Conservation (phyloP, 2,888 invertebrate genomes). For the Acleris laterana region DNA sequence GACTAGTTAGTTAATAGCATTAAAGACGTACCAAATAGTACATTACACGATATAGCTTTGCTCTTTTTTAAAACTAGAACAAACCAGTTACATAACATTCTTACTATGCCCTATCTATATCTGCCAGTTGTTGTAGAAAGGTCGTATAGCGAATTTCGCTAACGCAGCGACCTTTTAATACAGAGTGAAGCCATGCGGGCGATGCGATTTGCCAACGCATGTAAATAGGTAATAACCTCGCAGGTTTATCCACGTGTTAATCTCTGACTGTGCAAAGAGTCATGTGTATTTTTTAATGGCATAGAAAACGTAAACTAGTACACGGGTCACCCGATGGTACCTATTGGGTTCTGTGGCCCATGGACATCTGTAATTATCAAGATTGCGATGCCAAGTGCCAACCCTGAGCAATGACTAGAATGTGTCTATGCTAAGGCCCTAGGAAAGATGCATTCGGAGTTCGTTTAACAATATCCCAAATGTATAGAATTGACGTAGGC, state of each 20-base stretch:
- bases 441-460: no score
- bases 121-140: not conserved
- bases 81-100: not conserved
- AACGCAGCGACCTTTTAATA: conserved; percentile 18
- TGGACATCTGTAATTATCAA: not conserved
- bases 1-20: no score
- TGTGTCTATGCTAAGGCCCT: no score
- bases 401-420: no score
- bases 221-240: not conserved
- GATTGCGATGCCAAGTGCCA: not conserved
- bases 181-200: conserved; percentile 28
- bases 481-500: no score
- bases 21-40: no score
- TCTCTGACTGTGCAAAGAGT: not conserved
- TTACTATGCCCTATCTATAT: not conserved
- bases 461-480: no score
- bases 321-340: no score
- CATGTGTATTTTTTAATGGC: not conserved
- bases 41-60: no score
- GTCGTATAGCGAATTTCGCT: conserved; percentile 1
- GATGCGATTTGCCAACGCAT: conserved; percentile 18
- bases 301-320: no score
- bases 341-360: no score
- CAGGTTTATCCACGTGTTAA: conserved; percentile 7
- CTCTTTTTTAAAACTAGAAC: no score